Evolutionary conservation across 2,797 vertebrate genomes (phyloP), one percentile per base, ranked within the genome.

Genomic region (Poeciliopsis paucimaculata): DNA sequence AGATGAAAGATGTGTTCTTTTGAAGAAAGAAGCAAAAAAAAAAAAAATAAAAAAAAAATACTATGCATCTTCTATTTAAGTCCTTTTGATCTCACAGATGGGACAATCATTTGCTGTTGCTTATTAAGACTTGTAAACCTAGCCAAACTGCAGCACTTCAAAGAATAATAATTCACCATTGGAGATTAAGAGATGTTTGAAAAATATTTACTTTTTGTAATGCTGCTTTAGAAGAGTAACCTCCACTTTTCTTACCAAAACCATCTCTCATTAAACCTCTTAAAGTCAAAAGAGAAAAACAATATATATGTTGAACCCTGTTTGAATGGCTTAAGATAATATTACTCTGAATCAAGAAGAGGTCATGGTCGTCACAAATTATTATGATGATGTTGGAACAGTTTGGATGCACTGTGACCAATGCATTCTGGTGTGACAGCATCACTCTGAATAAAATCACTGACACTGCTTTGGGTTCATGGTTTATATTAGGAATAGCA

Each of bases 391-490:
- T 71, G 47, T 55, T 77, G 39, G 11, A 47, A 31, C 16, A 8
- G 39, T 55, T 20, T 72, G 62, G 46, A 20, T 51, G 13, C 36
- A 18, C 60, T 76, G 74, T 77, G 23, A 76, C 60, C 12, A 68
- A 49, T 68, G 39, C 20, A 23, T 57, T 68, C 76, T 55, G 41
- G 39, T 23, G 46, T 71, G 53, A 41, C 47, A 23, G 51, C 49
- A 57, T 45, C 49, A 57, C 41, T 60, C n/a, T 16, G 41, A 77
- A 55, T 70, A 62, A 68, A 82, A 66, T 73, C 62, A 74, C 62
- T 74, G 41, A 70, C n/a, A 70, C 11, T 47, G 75, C 46, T 43
- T 46, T 2, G 34, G 51, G 41, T 68, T 71, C 23, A 76, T 3
- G 57, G 73, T 39, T 68, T 60, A 53, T 66, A 76, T 70, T 47